Base-by-base conservation (phyloP, 2,888 invertebrate species). In the Sarcophaga caerulescens region DNA sequence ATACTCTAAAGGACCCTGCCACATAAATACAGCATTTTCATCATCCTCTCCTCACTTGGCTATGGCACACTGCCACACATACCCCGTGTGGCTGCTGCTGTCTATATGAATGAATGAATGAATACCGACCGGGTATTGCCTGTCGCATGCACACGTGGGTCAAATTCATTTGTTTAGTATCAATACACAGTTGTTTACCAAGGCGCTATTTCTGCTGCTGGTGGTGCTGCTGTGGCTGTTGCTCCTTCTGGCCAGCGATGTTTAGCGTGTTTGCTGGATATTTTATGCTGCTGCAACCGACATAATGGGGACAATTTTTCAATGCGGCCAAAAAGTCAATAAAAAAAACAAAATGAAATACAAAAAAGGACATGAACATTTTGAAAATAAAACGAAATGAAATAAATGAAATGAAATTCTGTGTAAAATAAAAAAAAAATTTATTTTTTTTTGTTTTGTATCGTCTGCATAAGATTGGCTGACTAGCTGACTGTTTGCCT, bases 91-190 rank as follows among this genome's bases (percentile, higher is more conserved):
- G 19, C 47, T 17, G 47, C 60, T n/a, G 6, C 35, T 35, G 35
- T 35, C 35, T 35, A 35, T 62, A 60, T 3, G 17, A 10, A 21
- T 17, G 60, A 66, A 35, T 47, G 47, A 52, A 12, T 52, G 52
- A 52, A 52, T 52, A 17, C 14, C 17, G 17, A 47, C 47, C 47
- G 14, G 47, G 4, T 47, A 45, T 23, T n/a, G 70, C 57, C 78
- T 86, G 84, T 81, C 86, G 84, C 86, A 78, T 73, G 75, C 82
- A 87, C 85, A 87, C 87, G 83, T 87, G 87, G 83, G 83, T 83
- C 87, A 87, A 81, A 87, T 78, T 83, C 77, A 85, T 87, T 87
- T 85, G 47, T 69, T 83, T 57, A 35, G 21, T 87, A 63, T 60
- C n/a, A 65, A 65, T 76, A 47, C 59, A 23, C 57, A 59, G 62